Evolutionary conservation across 2,797 vertebrate genomes (phyloP).

Genomic region (Picus viridis): DNA sequence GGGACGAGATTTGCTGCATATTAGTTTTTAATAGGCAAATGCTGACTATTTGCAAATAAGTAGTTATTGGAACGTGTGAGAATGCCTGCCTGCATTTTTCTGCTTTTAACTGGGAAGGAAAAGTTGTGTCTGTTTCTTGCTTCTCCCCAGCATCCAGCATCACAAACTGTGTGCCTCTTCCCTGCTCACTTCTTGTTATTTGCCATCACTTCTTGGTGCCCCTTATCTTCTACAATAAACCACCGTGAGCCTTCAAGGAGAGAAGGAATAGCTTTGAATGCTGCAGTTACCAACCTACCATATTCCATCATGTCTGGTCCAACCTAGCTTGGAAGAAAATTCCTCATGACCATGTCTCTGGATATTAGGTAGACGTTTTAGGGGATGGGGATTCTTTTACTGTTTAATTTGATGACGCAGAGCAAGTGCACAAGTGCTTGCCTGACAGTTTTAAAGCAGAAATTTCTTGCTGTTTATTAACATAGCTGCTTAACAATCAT

Average conservation of each 20-base stretch:
- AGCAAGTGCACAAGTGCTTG: neutral
- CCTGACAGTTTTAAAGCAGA: conserved; percentile 17
- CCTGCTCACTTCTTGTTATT: neutral
- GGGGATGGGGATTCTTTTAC: neutral
- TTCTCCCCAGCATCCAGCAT: neutral
- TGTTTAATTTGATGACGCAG: neutral
- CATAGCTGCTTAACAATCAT: conserved; percentile 15
- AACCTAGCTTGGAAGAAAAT: neutral
- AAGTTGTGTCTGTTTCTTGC: neutral
- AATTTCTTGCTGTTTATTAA: neutral
- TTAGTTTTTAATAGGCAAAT: conserved; percentile 29
- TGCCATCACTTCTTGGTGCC: accelerated
- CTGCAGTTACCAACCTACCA: neutral
- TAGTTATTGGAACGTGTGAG: neutral
- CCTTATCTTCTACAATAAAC: neutral
- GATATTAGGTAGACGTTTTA: neutral
- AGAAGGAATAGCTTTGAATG: neutral
- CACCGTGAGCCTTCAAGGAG: neutral
- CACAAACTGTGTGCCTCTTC: neutral
- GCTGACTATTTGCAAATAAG: conserved; percentile 50
- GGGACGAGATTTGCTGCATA: neutral
- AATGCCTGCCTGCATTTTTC: neutral
- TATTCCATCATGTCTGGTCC: neutral
- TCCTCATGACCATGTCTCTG: neutral
- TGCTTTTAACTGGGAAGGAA: neutral